A percentile compares a stretch with the other conserved stretches of the same genome.
Evolutionary conservation across 2,797 vertebrate genomes (phyloP).

Genomic region (Pipistrellus pipistrellus): DNA sequence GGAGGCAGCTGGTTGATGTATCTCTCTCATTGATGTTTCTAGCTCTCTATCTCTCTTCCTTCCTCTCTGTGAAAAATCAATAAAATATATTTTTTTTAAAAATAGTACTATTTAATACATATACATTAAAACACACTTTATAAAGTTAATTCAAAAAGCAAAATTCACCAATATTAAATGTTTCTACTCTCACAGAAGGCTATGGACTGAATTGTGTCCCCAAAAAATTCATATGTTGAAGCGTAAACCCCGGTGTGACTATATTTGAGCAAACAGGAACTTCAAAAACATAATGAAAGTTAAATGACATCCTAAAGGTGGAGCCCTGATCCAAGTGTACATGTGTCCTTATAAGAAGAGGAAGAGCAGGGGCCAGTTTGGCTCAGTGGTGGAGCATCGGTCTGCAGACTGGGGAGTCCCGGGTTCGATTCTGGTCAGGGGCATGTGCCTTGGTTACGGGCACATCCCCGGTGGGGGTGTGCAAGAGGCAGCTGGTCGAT

Average conservation of each 20-base stretch:
- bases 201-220: neutral
- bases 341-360: neutral
- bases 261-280: neutral
- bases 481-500: no score
- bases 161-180: conserved; percentile 39
- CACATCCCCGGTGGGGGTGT: no score
- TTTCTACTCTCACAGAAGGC: neutral
- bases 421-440: no score
- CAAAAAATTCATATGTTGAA: neutral
- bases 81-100: no score
- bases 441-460: no score
- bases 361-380: no score
- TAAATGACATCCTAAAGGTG: neutral
- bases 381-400: no score
- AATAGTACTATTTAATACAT: neutral
- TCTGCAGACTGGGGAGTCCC: no score
- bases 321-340: neutral
- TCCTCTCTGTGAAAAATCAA: no score
- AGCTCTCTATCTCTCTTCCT: no score
- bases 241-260: neutral
- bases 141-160: neutral
- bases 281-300: conserved; percentile 1
- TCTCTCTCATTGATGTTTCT: no score
- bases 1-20: no score
- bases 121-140: conserved; percentile 50